Evolutionary conservation across 2,888 invertebrate species (phyloP).

Genomic region (Cerastis leucographa): DNA sequence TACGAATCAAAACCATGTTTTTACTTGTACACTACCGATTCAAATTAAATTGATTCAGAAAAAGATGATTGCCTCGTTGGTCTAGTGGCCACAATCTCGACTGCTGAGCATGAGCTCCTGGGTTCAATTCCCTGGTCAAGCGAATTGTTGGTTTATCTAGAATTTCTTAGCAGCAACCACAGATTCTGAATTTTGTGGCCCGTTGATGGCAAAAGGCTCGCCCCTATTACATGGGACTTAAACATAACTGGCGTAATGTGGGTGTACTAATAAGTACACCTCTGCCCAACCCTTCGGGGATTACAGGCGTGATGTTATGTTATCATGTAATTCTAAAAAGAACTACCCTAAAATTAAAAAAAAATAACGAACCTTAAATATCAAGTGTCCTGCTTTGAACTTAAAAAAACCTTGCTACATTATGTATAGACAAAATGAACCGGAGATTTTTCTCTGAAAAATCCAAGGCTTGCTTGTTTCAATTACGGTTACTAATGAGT

Average conservation of each 20-base stretch:
- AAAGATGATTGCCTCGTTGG: not conserved
- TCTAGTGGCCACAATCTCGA: no score
- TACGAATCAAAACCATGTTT: not conserved
- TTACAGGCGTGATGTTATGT: no score
- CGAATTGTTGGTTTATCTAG: no score
- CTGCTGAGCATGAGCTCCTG: no score
- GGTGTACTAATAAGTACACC: no score
- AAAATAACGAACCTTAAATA: conserved; percentile 19
- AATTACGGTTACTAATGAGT: conserved; percentile 88
- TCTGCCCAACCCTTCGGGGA: no score
- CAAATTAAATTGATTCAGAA: not conserved
- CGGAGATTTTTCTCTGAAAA: conserved; percentile 83
- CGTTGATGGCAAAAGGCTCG: no score
- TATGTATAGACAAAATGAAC: conserved; percentile 75
- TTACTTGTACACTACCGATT: not conserved
- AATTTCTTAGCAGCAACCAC: no score
- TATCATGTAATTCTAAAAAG: not conserved
- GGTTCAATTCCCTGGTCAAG: no score
- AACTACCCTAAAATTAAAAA: conserved; percentile 7
- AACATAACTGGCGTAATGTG: no score
- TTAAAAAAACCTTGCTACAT: conserved; percentile 47
- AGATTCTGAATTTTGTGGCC: no score
- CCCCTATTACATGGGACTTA: no score
- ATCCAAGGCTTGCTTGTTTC: conserved; percentile 83
- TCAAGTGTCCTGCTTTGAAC: conserved; percentile 42